Evolutionary conservation across 2,113 vertebrate species (phyloP), one percentile per base, ranked within the genome.

Genomic region (Leiothrix lutea): DNA sequence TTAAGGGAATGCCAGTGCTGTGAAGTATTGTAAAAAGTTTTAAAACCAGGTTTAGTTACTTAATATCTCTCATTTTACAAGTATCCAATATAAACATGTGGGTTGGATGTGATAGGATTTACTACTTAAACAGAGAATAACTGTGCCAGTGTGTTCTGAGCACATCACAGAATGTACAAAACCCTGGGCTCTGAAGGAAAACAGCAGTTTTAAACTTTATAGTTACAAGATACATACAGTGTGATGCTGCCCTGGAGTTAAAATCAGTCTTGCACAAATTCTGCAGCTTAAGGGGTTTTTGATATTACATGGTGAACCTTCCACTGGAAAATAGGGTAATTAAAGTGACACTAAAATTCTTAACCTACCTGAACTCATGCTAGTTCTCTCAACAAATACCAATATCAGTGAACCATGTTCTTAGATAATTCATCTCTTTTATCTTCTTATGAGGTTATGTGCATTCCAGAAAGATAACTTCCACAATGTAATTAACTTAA

Each of bases 51-150:
- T 60, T 94, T 96, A 94, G 60, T n/a, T 94, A 69, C 62, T 80
- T 93, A 96, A 24, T 83, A 66, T 80, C 67, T 93, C 54, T 90
- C 28, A 71, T 88, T 94, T 94, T 89, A 10, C 44, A 75, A 58
- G 80, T 84, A 36, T 90, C 92, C 95, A 89, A 16, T 72, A 53
- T 81, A 94, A 94, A 91, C 80, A 78, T 40, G 72, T 86, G 51
- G 25, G 28, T 86, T 90, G 86, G 67, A 92, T 90, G 26, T 78
- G 86, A 86, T 71, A 90, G 82, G 71, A 88, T 96, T 95, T 95
- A 42, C 66, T 91, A 26, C 86, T 92, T 88, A 91, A 74, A 66
- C 69, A 86, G 72, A 86, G 60, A 88, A 25, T 80, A 93, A 81
- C 38, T 71, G 33, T 86, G 83, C 77, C 91, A 60, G 35, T 78